A percentile compares a stretch with the other conserved stretches of the same genome.
Evolutionary conservation across 2,888 invertebrate genomes (phyloP).

Genomic region (Meganola albula): DNA sequence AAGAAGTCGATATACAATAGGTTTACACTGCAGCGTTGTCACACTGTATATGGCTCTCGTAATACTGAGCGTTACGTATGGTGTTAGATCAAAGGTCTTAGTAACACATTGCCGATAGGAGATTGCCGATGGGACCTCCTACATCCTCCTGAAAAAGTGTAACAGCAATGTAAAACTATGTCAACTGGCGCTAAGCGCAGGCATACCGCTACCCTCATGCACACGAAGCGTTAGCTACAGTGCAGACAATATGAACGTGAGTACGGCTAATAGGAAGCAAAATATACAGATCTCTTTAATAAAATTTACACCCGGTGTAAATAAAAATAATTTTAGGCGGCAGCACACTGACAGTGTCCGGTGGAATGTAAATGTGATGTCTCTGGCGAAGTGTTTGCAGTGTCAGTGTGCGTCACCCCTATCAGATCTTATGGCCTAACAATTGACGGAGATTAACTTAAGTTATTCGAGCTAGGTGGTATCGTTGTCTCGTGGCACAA

Average conservation of each 20-base stretch:
- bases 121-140: slow-evolving; percentile 80
- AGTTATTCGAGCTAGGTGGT: slow-evolving; percentile 51
- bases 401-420: slow-evolving; percentile 29
- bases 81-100: slow-evolving; percentile 52
- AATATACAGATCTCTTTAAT: slow-evolving; percentile 72
- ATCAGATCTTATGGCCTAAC: slow-evolving; percentile 48
- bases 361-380: slow-evolving; percentile 8
- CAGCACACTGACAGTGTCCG: slow-evolving; percentile 34
- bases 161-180: slow-evolving; percentile 58
- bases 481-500: slow-evolving; percentile 39
- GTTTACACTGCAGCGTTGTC: slow-evolving; percentile 43
- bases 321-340: slow-evolving; percentile 38
- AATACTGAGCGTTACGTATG: slow-evolving; percentile 47
- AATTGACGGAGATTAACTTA: slow-evolving; percentile 63
- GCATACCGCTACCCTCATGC: slow-evolving; percentile 53
- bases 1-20: slow-evolving; percentile 20
- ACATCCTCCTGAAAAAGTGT: slow-evolving; percentile 82
- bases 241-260: slow-evolving; percentile 59
- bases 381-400: slow-evolving; percentile 7
- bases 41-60: slow-evolving; percentile 45
- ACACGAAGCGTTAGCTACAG: slow-evolving; percentile 65
- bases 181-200: slow-evolving; percentile 22
- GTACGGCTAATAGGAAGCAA: slow-evolving; percentile 49
- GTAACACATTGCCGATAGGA: slow-evolving; percentile 81
- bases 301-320: slow-evolving; percentile 48